Evolutionary conservation across 2,888 invertebrate species (phyloP).

Genomic region (Suillia variegata): DNA sequence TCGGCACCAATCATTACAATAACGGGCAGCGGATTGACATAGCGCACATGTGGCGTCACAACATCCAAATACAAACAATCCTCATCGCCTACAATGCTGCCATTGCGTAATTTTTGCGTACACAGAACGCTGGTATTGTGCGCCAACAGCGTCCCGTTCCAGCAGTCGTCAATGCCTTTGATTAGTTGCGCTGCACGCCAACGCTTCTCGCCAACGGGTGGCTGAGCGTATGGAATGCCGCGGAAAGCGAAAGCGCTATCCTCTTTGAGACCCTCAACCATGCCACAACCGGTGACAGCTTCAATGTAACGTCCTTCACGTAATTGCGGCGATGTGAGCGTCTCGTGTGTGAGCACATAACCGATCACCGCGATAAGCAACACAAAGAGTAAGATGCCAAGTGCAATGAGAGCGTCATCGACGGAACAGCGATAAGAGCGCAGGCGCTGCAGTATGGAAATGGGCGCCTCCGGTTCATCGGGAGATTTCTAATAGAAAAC

Average conservation of each 20-base stretch:
- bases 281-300: conserved; percentile 78
- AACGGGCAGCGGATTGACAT: conserved; percentile 79
- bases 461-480: conserved; percentile 47
- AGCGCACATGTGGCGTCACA: conserved; percentile 79
- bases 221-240: conserved; percentile 80
- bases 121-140: conserved; percentile 73
- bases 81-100: conserved; percentile 73
- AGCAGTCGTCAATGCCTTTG: conserved; percentile 73
- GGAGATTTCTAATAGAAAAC: conserved; percentile 41
- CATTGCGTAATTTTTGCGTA: conserved; percentile 72
- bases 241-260: conserved; percentile 81
- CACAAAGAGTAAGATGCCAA: conserved; percentile 67
- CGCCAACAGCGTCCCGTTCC: conserved; percentile 75
- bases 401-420: conserved; percentile 67
- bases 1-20: conserved; percentile 83
- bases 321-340: conserved; percentile 67
- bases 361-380: conserved; percentile 69
- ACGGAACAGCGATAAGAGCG: conserved; percentile 71
- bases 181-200: conserved; percentile 74
- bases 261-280: conserved; percentile 77
- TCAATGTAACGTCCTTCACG: conserved; percentile 75
- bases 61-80: conserved; percentile 84
- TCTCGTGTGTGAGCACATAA: conserved; percentile 67
- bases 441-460: conserved; percentile 67
- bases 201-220: conserved; percentile 72